Conservation (phyloP, 2,113 vertebrate species). For the Rhadina sibilatrix region DNA sequence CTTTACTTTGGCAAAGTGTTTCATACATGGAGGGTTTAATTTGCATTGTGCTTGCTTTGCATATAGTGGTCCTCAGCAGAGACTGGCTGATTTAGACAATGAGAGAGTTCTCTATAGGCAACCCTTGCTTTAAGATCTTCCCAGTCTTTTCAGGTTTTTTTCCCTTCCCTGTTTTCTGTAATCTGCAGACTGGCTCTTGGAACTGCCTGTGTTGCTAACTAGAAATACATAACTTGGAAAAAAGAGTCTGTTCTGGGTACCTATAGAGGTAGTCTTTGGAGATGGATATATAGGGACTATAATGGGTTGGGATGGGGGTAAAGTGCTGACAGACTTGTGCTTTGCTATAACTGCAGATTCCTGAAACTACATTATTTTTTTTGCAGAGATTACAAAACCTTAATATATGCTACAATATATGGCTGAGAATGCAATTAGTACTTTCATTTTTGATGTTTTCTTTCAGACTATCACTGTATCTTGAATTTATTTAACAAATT, state of each 20-base stretch:
- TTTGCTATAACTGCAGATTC: not conserved
- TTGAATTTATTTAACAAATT: not conserved
- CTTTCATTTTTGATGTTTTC: not conserved
- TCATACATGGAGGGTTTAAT: fast-evolving
- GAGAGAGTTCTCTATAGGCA: not conserved
- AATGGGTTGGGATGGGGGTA: not conserved
- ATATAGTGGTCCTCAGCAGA: not conserved
- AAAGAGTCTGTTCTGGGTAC: not conserved
- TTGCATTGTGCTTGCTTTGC: not conserved
- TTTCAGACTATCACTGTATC: not conserved
- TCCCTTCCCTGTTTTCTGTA: not conserved
- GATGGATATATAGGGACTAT: not conserved
- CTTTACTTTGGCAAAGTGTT: not conserved
- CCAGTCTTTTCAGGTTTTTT: not conserved
- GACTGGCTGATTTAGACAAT: not conserved
- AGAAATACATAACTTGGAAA: not conserved
- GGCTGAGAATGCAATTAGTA: not conserved
- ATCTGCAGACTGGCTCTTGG: not conserved
- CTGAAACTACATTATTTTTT: not conserved
- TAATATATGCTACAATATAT: not conserved
- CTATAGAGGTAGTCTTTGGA: not conserved
- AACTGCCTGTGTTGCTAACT: not conserved
- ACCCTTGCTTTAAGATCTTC: not conserved
- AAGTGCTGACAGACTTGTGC: not conserved
- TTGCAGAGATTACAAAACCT: not conserved